These are phyloP conservation scores for Kuschelorhynchus macadamiae DNA, from an alignment of 2,888 invertebrate species.

Conservation along the genomic window DNA sequence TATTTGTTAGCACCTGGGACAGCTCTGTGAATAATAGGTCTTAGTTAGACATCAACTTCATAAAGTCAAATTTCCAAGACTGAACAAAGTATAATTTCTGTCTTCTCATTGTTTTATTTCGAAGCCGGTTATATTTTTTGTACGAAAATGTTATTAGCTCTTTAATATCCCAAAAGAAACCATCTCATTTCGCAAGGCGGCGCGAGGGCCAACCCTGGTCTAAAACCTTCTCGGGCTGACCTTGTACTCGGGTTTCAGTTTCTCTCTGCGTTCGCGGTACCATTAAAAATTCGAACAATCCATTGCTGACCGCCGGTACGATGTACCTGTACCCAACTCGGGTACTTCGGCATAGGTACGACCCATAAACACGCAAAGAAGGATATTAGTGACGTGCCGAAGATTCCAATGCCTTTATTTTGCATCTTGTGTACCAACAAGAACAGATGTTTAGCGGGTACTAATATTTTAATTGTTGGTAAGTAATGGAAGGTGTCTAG, in stretches of 20 bases:
- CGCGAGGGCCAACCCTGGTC: too few relatives aligned
- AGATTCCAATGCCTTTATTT: conserved; percentile 38
- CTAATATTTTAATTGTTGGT: conserved; percentile 23
- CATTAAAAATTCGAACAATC: conserved; percentile 29
- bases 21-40: too few relatives aligned
- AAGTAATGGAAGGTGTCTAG: conserved; percentile 26
- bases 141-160: too few relatives aligned
- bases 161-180: too few relatives aligned
- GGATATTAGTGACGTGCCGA: conserved; percentile 40
- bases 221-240: not conserved
- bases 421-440: conserved; percentile 32
- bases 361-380: conserved; percentile 41
- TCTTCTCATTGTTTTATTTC: too few relatives aligned
- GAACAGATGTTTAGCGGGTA: conserved; percentile 38
- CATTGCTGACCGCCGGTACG: conserved; percentile 23
- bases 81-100: too few relatives aligned
- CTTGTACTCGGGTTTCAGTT: conserved; percentile 32
- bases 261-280: conserved; percentile 19
- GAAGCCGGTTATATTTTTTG: too few relatives aligned
- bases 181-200: not conserved
- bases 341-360: conserved; percentile 33
- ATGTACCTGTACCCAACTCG: conserved; percentile 14
- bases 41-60: too few relatives aligned
- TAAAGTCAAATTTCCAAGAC: too few relatives aligned
- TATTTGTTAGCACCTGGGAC: too few relatives aligned